Evolutionary conservation across 1,140 invertebrate genomes (phyloP), one percentile per base, ranked within the genome.

Genomic region (Phenacoccus solenopsis): DNA sequence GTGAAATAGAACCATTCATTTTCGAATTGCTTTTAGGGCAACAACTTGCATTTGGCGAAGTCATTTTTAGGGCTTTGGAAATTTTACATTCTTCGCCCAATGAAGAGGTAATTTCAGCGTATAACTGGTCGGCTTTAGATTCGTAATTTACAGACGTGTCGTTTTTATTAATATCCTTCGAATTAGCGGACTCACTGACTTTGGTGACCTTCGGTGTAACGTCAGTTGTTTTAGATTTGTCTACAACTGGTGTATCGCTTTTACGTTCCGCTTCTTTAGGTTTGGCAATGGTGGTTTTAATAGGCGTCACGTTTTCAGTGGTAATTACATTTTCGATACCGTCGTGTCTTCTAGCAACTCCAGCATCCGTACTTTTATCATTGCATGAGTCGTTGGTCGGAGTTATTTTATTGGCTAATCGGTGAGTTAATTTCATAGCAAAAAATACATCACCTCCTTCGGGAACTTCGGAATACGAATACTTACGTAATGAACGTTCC

Each of bases 401-500:
- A 21, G 68, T 75, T 38, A 81, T 72, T 70, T 78, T 79, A 64
- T 77, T 80, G 2, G 80, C 80, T 24, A 83, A 72, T 71, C 80
- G 75, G 28, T 81, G 79, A 0, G 80, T 79, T 20, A 81, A 73
- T 73, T 82, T 82, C 72, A 81, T 81, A 0, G 81, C 77, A 71
- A 82, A 81, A 69, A 82, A 76, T 49, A 81, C 77, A 56, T 83
- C 81, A 4, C 78, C 76, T 1, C 75, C 78, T 13, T 77, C 76
- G 0, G 78, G 78, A 21, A 74, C 70, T 13, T 79, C 76, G 3
- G 71, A 69, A 35, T 69, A 32, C 61, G 71, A 68, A 71, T 78
- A 73, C 28, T 74, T 77, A 69, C 76, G 75, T 27, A 74, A 64
- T 13, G 76, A 75, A 49, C 81, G 73, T 72, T 81, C 78, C 20